phyloP scores from a whole-genome alignment of 2,888 invertebrate genomes.

The Mycalesis mineus region DNA sequence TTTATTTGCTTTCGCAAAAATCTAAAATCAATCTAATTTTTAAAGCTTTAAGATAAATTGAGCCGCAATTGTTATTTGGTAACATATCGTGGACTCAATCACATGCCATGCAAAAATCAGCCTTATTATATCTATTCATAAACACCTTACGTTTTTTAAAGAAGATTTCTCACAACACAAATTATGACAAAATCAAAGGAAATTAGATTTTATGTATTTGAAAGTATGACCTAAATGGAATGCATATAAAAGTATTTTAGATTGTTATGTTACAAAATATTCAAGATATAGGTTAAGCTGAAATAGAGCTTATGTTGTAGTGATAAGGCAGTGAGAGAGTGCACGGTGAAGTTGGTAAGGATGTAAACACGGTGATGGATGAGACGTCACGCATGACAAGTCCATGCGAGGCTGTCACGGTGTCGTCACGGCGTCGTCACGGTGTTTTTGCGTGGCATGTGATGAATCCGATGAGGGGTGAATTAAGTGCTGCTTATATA shows the following conservation, averaged over 20 bases:
- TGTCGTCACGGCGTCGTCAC: slow-evolving; percentile 60
- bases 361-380: slow-evolving; percentile 68
- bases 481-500: slow-evolving; percentile 17
- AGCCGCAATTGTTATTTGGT: slow-evolving; percentile 3
- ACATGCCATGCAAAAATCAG: slow-evolving; percentile 15
- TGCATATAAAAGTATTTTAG: slow-evolving; percentile 1
- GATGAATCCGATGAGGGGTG: slow-evolving; percentile 39
- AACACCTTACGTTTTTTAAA: slow-evolving; percentile 2
- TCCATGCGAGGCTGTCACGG: slow-evolving; percentile 47
- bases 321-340: slow-evolving; percentile 19
- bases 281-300: slow-evolving; percentile 15
- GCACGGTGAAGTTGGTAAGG: slow-evolving; percentile 33
- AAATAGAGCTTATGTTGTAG: slow-evolving; percentile 24
- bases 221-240: slow-evolving; percentile 6
- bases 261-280: background rate
- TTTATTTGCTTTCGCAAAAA: background rate
- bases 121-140: slow-evolving; percentile 14
- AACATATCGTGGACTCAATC: slow-evolving; percentile 14
- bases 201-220: slow-evolving; percentile 26
- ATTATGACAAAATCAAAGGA: slow-evolving; percentile 13
- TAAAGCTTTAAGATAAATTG: background rate
- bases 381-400: slow-evolving; percentile 62
- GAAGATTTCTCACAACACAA: background rate
- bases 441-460: slow-evolving; percentile 52
- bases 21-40: background rate